These are phyloP conservation scores for Marcusenius ussheri DNA, from an alignment of 2,113 vertebrate species.

Conservation along the genomic window DNA sequence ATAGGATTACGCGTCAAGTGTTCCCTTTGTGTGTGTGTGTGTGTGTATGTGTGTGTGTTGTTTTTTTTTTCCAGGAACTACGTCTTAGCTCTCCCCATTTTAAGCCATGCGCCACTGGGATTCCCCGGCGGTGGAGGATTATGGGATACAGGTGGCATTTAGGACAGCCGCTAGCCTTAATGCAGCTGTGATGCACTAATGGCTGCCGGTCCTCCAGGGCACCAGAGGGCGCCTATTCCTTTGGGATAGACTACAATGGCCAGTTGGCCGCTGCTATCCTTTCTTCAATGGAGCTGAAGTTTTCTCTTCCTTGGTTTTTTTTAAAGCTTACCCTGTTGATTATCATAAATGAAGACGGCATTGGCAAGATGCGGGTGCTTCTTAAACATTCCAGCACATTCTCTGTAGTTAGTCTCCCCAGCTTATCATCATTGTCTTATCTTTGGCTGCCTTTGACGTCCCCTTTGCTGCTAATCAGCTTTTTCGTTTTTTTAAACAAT, in stretches of 20 bases:
- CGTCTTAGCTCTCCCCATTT: neutral
- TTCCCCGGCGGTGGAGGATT: neutral
- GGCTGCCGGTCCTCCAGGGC: neutral
- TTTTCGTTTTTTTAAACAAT: neutral
- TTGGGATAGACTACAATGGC: neutral
- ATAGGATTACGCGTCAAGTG: neutral
- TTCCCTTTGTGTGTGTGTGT: neutral
- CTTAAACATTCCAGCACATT: constrained; percentile 7
- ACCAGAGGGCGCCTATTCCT: neutral
- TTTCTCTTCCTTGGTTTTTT: neutral
- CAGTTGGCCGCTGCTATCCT: constrained; percentile 3
- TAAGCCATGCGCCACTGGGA: neutral
- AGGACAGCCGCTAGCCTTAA: constrained; percentile 7
- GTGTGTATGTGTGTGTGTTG: neutral
- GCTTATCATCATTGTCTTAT: neutral
- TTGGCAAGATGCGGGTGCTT: neutral
- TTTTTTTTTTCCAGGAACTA: neutral
- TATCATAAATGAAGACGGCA: neutral
- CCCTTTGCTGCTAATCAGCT: constrained; percentile 5
- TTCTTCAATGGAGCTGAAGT: neutral
- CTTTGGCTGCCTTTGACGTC: neutral
- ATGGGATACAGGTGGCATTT: neutral
- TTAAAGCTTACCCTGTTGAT: neutral
- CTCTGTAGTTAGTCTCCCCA: neutral
- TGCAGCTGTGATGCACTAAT: neutral